Base-by-base conservation (phyloP, 2,797 vertebrate genomes). In the Telmatherina bonti region DNA sequence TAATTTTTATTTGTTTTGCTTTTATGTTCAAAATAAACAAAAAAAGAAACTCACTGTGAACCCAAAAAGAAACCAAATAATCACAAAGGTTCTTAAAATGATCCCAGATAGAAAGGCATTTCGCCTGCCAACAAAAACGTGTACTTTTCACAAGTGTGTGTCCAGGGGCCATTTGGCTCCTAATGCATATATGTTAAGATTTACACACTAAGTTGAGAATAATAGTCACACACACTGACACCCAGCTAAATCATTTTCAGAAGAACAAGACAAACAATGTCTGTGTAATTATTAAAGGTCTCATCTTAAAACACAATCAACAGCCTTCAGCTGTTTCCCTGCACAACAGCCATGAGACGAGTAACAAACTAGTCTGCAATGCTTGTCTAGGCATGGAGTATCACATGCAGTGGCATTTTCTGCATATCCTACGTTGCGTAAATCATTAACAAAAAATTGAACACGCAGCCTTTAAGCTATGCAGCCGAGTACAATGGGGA, bases 241-340 rank as follows among this genome's bases (percentile, higher is more conserved):
- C 74, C 89, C 85, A 82, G 67, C 78, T 82, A 85, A 89, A 38
- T 38, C 24, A 6, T 56, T 81, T 67, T 72, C 41, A 66, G 57
- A 35, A 36, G 41, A 70, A 11, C 24, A 11, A 63, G 51, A 83
- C 54, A 72, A 81, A 79, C 57, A 67, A 63, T 53, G 16, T 16
- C 52, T 70, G 51, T 82, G 55, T 79, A 85, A 79, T 81, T 58
- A 73, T 77, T 67, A 43, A 76, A 74, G 62, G 22, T 2, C 2
- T 0, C 7, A 22, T 67, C 62, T 24, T 26, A 24, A 45, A 79
- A 66, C 45, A 29, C 22, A 36, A 70, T 30, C 18, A 66, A 9
- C 61, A 73, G 53, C 35, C 29, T 27, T 49, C 10, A 9, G 54
- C 24, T 29, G 51, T 70, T 71, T 55, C 47, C 35, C 2, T 43